Conservation (phyloP, 2,888 invertebrate genomes). For the Sinodicranocentrus sp. region DNA sequence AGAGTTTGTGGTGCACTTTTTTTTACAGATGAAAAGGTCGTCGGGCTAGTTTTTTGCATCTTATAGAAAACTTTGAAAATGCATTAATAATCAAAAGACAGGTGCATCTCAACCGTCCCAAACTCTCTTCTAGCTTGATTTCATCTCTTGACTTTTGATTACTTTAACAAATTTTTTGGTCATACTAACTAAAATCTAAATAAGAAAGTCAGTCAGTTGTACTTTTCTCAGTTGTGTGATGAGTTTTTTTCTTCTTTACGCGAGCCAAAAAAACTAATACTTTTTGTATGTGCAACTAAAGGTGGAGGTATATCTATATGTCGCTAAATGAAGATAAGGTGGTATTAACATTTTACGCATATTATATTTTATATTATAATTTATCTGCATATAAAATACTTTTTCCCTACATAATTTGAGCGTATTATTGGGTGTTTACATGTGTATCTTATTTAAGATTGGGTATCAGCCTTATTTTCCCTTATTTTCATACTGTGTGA, state of each 20-base stretch:
- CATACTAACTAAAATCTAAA: not conserved
- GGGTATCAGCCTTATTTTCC: too few relatives aligned
- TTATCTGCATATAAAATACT: too few relatives aligned
- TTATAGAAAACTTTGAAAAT: conserved; percentile 45
- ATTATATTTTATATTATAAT: too few relatives aligned
- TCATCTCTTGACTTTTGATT: conserved; percentile 36
- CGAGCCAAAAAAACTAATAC: not conserved
- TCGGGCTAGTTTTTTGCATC: conserved; percentile 51
- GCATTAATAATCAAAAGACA: conserved; percentile 25
- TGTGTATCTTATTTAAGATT: too few relatives aligned
- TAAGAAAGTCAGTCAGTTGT: conserved; percentile 52
- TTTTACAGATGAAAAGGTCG: conserved; percentile 40
- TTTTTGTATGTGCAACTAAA: not conserved
- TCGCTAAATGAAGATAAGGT: too few relatives aligned
- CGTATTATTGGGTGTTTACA: too few relatives aligned
- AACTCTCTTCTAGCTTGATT: conserved; percentile 2
- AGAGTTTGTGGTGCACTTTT: not conserved
- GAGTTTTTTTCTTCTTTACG: not conserved
- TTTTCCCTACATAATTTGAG: too few relatives aligned
- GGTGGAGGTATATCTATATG: too few relatives aligned
- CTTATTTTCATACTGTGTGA: too few relatives aligned
- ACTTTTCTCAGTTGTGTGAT: conserved; percentile 20
- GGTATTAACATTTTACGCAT: too few relatives aligned
- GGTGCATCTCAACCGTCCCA: not conserved
- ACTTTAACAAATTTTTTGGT: not conserved